phyloP scores from a whole-genome alignment of 2,113 vertebrate genomes.

The Aramus guarauna region DNA sequence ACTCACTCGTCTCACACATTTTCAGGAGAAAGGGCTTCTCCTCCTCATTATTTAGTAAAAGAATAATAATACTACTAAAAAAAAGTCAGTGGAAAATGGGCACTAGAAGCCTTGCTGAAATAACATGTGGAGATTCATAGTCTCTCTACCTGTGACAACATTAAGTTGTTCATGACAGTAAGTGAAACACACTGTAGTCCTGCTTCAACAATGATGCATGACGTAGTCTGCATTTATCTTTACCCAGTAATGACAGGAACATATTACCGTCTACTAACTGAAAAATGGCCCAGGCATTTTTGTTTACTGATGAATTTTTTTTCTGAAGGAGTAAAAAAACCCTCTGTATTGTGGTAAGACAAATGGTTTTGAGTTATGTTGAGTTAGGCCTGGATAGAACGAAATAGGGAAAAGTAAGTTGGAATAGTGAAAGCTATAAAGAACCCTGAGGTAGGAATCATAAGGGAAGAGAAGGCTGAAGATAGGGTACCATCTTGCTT shows the following conservation, averaged over 20 bases:
- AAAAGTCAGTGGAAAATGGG: background rate
- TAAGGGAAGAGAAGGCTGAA: background rate
- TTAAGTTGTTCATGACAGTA: background rate
- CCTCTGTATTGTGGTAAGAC: background rate
- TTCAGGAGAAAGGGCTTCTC: background rate
- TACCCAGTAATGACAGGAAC: background rate
- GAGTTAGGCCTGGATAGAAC: background rate
- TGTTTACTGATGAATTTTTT: background rate
- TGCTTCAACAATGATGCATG: background rate
- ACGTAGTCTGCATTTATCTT: background rate
- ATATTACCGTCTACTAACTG: background rate
- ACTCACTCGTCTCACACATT: constrained; percentile 14
- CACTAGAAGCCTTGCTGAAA: background rate
- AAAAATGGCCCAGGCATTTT: background rate
- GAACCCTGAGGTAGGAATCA: background rate
- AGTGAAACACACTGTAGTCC: background rate
- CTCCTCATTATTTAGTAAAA: background rate
- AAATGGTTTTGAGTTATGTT: background rate
- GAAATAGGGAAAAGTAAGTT: background rate
- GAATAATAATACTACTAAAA: background rate
- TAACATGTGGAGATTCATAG: background rate
- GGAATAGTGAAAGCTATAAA: background rate
- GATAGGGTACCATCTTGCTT: background rate
- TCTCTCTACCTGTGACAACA: background rate
- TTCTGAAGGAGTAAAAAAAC: background rate